phyloP scores from a whole-genome alignment of 2,888 invertebrate genomes.

The Drosophila gaucha region DNA sequence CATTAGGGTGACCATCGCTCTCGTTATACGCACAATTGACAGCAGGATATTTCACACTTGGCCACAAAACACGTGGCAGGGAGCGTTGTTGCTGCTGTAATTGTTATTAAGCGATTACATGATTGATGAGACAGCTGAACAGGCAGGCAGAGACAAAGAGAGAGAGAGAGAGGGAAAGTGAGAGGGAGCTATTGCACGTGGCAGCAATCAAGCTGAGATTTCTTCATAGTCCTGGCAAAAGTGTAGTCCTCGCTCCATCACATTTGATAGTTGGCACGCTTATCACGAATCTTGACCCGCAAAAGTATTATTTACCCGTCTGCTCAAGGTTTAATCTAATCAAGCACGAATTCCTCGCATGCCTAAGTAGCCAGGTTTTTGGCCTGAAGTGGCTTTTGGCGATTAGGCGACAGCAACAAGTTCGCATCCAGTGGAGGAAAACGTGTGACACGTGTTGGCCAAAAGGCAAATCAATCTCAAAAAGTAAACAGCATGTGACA shows the following conservation, averaged over 20 bases:
- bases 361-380: conserved; percentile 31
- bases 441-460: conserved; percentile 66
- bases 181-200: conserved; percentile 43
- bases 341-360: conserved; percentile 64
- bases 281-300: conserved; percentile 50
- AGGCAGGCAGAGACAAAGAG: too few relatives aligned
- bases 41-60: conserved; percentile 70
- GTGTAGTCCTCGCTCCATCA: neutral
- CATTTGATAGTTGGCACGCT: conserved; percentile 8
- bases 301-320: conserved; percentile 26
- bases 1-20: conserved; percentile 58
- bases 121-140: conserved; percentile 61
- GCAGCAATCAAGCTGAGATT: conserved; percentile 46
- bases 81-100: conserved; percentile 44
- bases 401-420: conserved; percentile 55
- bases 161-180: neutral
- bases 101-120: conserved; percentile 64
- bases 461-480: conserved; percentile 19
- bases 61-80: conserved; percentile 57
- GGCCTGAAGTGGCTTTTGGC: neutral
- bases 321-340: conserved; percentile 60
- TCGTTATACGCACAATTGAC: conserved; percentile 68
- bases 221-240: neutral
- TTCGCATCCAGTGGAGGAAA: conserved; percentile 38
- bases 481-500: neutral